phyloP scores from a whole-genome alignment of 2,113 vertebrate genomes.

The Nannospalax galili region DNA sequence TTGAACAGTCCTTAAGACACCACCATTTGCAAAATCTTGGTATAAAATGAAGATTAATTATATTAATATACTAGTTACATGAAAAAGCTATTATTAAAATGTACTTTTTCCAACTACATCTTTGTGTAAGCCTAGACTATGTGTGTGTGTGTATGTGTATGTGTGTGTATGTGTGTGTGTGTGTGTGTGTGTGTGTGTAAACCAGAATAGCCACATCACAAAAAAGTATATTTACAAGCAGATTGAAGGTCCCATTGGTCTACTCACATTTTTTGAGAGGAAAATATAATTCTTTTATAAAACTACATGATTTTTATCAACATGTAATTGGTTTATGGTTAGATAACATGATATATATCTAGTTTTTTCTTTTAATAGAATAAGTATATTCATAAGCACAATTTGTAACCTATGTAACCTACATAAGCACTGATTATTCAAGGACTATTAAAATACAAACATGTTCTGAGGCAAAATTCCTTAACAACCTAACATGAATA shows the following conservation, averaged over 20 bases:
- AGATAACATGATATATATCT: background rate
- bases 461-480: background rate
- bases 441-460: background rate
- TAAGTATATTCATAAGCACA: background rate
- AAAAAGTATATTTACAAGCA: background rate
- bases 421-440: background rate
- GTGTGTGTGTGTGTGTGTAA: background rate
- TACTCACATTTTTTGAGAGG: background rate
- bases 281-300: conserved; percentile 7
- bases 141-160: too few relatives aligned
- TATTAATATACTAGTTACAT: background rate
- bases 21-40: background rate
- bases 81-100: background rate
- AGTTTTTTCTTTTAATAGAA: background rate
- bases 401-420: background rate
- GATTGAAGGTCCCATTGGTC: background rate
- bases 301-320: background rate
- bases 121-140: background rate
- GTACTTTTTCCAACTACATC: background rate
- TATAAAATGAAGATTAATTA: background rate
- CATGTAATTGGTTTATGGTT: background rate
- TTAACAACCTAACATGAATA: background rate
- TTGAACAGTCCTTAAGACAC: background rate
- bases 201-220: background rate
- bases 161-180: background rate